A percentile compares a stretch with the other conserved stretches of the same genome.
Conservation (phyloP, 2,888 invertebrate species). For the Cheilosia impressa region DNA sequence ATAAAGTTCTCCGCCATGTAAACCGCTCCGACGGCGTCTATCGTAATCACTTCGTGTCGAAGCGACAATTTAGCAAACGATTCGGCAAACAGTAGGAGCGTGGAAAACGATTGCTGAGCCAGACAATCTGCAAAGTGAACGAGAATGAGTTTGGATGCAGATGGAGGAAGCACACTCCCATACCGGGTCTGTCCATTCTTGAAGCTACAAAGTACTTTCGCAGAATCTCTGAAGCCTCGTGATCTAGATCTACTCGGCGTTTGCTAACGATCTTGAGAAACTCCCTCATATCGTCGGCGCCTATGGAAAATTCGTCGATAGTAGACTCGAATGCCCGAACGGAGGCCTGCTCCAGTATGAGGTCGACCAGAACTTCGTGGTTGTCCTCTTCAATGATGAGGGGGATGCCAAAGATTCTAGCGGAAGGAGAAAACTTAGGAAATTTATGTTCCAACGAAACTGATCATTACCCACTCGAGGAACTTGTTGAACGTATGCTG, state of each 20-base stretch:
- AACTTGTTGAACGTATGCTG: conserved; percentile 80
- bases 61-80: conserved; percentile 82
- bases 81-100: conserved; percentile 81
- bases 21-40: conserved; percentile 80
- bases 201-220: conserved; percentile 84
- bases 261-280: conserved; percentile 79
- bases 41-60: conserved; percentile 79
- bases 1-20: conserved; percentile 81
- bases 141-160: background rate
- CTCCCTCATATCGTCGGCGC: conserved; percentile 79
- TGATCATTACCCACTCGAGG: conserved; percentile 79
- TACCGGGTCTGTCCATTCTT: conserved; percentile 82
- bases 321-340: conserved; percentile 66
- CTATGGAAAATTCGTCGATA: conserved; percentile 79
- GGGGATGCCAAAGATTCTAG: conserved; percentile 83
- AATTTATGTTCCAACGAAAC: no score
- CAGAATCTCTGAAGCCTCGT: conserved; percentile 82
- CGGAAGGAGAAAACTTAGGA: no score
- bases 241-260: conserved; percentile 77
- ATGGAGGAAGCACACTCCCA: conserved; percentile 5
- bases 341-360: conserved; percentile 78
- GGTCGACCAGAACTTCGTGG: conserved; percentile 79
- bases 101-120: conserved; percentile 79
- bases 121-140: conserved; percentile 78
- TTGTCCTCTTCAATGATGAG: conserved; percentile 79